Conservation (phyloP, 2,797 vertebrate genomes). For the Podargus strigoides region DNA sequence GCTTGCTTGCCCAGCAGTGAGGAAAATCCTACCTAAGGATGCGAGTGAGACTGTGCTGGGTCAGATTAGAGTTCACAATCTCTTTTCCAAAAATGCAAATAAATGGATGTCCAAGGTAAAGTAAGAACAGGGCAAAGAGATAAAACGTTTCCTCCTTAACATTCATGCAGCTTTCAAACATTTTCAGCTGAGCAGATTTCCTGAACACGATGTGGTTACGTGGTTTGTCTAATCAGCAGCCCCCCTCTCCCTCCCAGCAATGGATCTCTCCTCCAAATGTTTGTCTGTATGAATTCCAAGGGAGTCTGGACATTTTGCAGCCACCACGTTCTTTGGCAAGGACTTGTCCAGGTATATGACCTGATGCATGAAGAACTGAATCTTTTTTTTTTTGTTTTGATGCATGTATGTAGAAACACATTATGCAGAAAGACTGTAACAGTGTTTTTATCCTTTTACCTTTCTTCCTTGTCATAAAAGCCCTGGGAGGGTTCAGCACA, state of each 20-base stretch:
- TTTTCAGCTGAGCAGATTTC: slow-evolving; percentile 24
- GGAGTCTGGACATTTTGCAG: slow-evolving; percentile 31
- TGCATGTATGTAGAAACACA: background rate
- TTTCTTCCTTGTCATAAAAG: background rate
- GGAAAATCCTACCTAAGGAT: slow-evolving; percentile 1
- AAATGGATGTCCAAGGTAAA: slow-evolving; percentile 20
- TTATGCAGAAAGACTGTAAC: background rate
- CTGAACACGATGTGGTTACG: slow-evolving; percentile 31
- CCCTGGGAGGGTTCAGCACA: background rate
- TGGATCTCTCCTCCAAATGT: slow-evolving; percentile 8
- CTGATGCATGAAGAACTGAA: background rate
- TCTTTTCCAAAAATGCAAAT: slow-evolving; percentile 48
- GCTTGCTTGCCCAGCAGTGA: background rate
- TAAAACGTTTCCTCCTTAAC: slow-evolving; percentile 35
- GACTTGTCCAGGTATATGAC: slow-evolving; percentile 14
- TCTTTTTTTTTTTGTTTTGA: background rate
- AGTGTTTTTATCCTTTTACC: background rate
- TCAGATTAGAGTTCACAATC: slow-evolving; percentile 24
- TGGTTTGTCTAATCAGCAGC: slow-evolving; percentile 27
- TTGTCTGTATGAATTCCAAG: too few species aligned
- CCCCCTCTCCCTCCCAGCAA: background rate
- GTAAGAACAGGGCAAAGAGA: slow-evolving; percentile 15
- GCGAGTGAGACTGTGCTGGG: background rate
- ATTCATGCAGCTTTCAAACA: slow-evolving; percentile 38
- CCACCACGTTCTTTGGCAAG: background rate